Evolutionary conservation across 92 coral and sea anemone species (phyloP).

Genomic region (Porites cylindrica): DNA sequence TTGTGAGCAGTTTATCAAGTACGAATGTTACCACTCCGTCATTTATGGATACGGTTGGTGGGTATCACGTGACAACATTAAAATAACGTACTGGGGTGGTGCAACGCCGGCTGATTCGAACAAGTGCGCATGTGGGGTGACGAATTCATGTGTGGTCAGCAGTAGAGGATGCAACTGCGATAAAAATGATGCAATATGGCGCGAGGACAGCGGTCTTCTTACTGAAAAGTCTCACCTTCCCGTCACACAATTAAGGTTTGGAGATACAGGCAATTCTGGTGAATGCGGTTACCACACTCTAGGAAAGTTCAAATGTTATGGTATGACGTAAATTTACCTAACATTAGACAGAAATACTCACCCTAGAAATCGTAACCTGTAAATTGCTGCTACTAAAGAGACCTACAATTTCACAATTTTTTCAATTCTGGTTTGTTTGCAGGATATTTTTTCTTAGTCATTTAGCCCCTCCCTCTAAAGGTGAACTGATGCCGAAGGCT

Average conservation of each 20-base stretch:
- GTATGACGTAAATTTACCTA: neutral
- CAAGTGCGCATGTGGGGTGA: conserved; percentile 64
- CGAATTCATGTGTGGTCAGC: neutral
- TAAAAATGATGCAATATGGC: conserved; percentile 23
- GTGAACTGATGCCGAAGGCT: too few relatives aligned
- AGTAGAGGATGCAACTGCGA: conserved; percentile 51
- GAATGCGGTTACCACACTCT: conserved; percentile 58
- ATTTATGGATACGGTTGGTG: neutral
- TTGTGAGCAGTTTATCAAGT: conserved; percentile 55
- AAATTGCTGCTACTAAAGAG: too few relatives aligned
- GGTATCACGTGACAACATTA: conserved; percentile 39
- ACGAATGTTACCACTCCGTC: neutral
- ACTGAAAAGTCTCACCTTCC: conserved; percentile 55
- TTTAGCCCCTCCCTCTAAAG: too few relatives aligned
- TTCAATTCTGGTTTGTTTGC: too few relatives aligned
- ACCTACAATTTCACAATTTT: too few relatives aligned
- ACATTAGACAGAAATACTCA: too few relatives aligned
- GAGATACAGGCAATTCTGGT: conserved; percentile 11
- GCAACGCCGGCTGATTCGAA: neutral
- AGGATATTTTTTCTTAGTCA: too few relatives aligned
- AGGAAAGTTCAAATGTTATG: conserved; percentile 59
- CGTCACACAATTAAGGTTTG: conserved; percentile 47
- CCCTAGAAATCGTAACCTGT: too few relatives aligned
- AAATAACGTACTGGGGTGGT: conserved; percentile 69
- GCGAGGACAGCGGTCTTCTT: neutral